Percentiles rank a stretch among this genome's conserved stretches.
phyloP scores from a whole-genome alignment of 2,888 invertebrate species.

The Elgonia sp. region DNA sequence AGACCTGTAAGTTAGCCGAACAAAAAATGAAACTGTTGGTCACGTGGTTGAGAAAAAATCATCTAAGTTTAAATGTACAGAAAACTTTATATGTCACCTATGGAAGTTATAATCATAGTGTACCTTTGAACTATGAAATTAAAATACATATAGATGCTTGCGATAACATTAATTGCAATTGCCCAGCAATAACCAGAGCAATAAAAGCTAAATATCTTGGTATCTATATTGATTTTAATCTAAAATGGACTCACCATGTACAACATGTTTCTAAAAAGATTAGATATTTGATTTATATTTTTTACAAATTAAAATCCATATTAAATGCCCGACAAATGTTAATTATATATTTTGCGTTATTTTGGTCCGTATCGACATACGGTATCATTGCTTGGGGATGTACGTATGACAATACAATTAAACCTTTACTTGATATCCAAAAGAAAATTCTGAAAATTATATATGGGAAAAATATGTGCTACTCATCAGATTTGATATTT shows the following conservation, averaged over 20 bases:
- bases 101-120: constrained; percentile 22
- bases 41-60: not conserved
- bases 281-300: not conserved
- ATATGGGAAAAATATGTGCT: too few species aligned
- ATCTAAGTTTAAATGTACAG: not conserved
- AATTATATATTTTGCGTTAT: too few species aligned
- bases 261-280: not conserved
- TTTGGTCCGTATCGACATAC: too few species aligned
- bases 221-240: constrained; percentile 8
- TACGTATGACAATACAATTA: too few species aligned
- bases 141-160: constrained; percentile 15
- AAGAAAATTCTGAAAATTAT: too few species aligned
- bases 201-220: constrained; percentile 3
- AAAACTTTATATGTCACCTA: constrained; percentile 22
- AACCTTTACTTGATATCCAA: too few species aligned
- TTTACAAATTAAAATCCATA: constrained; percentile 8
- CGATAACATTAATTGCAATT: not conserved
- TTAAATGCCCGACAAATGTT: too few species aligned
- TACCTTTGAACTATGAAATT: not conserved
- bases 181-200: not conserved
- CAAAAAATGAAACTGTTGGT: not conserved
- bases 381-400: too few species aligned
- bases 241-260: not conserved
- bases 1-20: not conserved
- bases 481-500: too few species aligned